Evolutionary conservation across 2,113 vertebrate genomes (phyloP).

Genomic region (Oxyruncus cristatus): DNA sequence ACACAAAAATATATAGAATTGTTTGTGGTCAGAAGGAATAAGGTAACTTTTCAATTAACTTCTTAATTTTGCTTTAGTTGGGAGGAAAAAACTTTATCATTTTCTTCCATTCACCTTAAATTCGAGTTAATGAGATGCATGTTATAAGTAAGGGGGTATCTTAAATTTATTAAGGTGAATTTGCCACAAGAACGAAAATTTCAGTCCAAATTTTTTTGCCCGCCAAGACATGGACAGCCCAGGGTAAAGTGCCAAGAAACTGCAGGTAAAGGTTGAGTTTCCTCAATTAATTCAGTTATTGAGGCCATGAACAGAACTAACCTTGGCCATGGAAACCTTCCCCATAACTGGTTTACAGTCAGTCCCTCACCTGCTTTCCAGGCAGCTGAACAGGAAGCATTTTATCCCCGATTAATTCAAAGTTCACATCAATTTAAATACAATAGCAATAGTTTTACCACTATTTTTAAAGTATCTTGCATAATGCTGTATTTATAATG

Average conservation of each 20-base stretch:
- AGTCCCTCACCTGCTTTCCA: background rate
- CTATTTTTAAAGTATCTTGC: background rate
- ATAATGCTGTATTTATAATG: background rate
- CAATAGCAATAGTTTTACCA: fast-evolving
- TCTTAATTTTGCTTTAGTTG: background rate
- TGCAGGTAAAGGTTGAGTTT: background rate
- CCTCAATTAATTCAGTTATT: background rate
- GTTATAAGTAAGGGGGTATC: background rate
- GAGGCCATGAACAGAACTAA: background rate
- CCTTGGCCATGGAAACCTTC: background rate
- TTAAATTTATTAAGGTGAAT: background rate
- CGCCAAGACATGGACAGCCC: too few relatives aligned
- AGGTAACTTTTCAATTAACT: too few relatives aligned
- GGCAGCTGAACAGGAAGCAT: background rate
- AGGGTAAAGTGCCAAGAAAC: background rate
- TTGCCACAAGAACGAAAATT: background rate
- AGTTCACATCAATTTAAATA: background rate
- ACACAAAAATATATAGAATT: background rate
- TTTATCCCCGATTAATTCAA: background rate
- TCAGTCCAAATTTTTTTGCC: background rate
- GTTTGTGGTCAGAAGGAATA: background rate
- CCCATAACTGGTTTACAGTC: background rate
- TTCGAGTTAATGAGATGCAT: background rate
- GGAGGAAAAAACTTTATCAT: background rate
- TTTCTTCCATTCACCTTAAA: background rate